Evolutionary conservation across 2,113 vertebrate species (phyloP).

Genomic region (Empidonax alnorum): DNA sequence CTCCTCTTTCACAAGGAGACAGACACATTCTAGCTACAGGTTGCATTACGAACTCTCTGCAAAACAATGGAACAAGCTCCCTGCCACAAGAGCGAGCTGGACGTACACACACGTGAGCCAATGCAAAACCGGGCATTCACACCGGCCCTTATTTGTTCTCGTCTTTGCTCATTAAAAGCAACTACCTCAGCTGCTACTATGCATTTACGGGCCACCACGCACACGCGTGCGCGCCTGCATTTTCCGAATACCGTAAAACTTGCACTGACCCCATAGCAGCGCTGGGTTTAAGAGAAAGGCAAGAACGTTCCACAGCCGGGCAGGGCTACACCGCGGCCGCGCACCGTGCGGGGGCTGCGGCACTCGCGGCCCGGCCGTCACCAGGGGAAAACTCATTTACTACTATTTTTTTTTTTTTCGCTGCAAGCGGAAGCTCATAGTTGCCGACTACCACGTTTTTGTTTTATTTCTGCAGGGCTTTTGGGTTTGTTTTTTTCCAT

Average conservation of each 20-base stretch:
- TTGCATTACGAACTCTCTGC: neutral
- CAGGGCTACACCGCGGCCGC: neutral
- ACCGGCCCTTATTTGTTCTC: neutral
- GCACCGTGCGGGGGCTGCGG: neutral
- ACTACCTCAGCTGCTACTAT: neutral
- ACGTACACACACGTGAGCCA: accelerated
- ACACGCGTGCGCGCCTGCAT: neutral
- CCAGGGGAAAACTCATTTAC: neutral
- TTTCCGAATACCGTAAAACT: neutral
- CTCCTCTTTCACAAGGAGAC: neutral
- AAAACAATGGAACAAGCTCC: neutral
- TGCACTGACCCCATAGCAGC: accelerated
- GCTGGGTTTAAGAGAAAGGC: neutral
- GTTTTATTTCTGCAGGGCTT: neutral
- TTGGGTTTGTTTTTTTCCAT: neutral
- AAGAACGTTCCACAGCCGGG: neutral
- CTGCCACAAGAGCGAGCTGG: neutral
- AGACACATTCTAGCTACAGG: conserved; percentile 41
- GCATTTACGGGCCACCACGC: neutral
- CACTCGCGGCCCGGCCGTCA: neutral
- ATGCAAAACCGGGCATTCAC: accelerated
- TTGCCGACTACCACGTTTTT: neutral
- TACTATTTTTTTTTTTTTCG: too few relatives aligned
- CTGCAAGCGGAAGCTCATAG: neutral
- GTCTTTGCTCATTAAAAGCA: accelerated